Evolutionary conservation across 2,113 vertebrate species (phyloP), one percentile per base, ranked within the genome.

Genomic region (Aptenodytes forsteri): DNA sequence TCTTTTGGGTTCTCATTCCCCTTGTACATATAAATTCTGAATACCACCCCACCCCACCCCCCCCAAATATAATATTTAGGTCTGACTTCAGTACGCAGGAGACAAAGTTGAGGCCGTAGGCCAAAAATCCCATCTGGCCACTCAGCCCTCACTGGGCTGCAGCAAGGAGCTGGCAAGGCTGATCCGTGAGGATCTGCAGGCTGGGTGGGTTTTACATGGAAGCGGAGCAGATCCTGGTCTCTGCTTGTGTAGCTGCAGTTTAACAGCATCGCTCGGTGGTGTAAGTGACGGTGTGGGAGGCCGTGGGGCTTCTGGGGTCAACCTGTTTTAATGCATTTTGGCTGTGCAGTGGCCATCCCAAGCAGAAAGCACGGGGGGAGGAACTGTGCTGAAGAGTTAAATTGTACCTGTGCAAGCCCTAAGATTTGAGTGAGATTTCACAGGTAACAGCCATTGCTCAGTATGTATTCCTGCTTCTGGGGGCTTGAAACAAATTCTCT

Each of bases 121-220:
- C 89, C 96, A 97, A 79, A 82, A 92, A 69, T 90, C 78, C 94
- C 95, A 93, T 96, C 91, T 97, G 95, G 77, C 34, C 18, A 1
- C 75, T 84, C 14, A 4, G 40, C 72, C 73, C 69, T 91, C 0
- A 1, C 47, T 49, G 67, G 49, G 85, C 76, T 86, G 76, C 79
- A 36, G 62, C 0, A 14, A 58, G 90, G 71, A 59, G 61, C 70
- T 95, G 93, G 73, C 83, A 67, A 36, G 27, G 87, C 81, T 70
- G 59, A 3, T 12, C 70, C 4, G 3, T 14, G 65, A 56, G 40
- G 66, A 38, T 59, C 71, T 92, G 75, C 38, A 50, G 76, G 18
- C 40, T 36, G 81, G 32, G 32, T 30, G 87, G 71, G 22, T 10
- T 90, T 34, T 36, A 69, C 17, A 10, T 1, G 56, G 42, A 3